Percentiles rank a stretch among this genome's conserved stretches.
Conservation (phyloP, 2,888 invertebrate genomes). For the Apodemia mormo region DNA sequence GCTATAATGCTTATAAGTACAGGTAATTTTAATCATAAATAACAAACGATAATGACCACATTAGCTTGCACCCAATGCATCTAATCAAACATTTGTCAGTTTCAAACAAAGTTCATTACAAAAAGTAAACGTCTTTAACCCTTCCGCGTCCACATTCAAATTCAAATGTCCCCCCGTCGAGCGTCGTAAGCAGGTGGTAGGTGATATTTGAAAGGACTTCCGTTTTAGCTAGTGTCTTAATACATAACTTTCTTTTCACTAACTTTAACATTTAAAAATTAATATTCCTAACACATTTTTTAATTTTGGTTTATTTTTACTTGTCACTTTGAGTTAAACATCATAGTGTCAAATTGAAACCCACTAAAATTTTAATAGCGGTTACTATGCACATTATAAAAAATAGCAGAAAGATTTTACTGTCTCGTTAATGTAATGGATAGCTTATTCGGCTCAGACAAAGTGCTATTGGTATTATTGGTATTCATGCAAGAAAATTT, state of each 20-base stretch:
- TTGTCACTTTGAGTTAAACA: too few species aligned
- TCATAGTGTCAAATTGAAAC: too few species aligned
- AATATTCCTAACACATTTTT: too few species aligned
- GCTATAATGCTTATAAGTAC: neutral
- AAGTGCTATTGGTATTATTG: too few species aligned
- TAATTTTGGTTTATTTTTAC: too few species aligned
- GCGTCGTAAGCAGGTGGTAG: constrained; percentile 54
- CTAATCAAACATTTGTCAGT: constrained; percentile 18
- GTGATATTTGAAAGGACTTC: constrained; percentile 66
- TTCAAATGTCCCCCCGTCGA: constrained; percentile 64
- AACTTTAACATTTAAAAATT: constrained; percentile 30
- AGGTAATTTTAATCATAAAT: neutral
- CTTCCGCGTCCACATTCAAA: constrained; percentile 63
- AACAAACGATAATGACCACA: neutral
- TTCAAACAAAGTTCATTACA: constrained; percentile 32
- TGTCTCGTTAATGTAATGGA: too few species aligned
- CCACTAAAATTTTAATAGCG: too few species aligned
- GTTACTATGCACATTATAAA: too few species aligned
- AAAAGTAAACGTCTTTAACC: constrained; percentile 58
- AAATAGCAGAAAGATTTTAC: too few species aligned
- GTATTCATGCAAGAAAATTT: too few species aligned
- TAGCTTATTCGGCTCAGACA: too few species aligned
- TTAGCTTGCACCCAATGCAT: constrained; percentile 18
- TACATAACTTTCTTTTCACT: constrained; percentile 40
- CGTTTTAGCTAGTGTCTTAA: constrained; percentile 51